A percentile compares a stretch with the other conserved stretches of the same genome.
phyloP scores from a whole-genome alignment of 2,888 invertebrate species.

The Torymus aiolomorphi region DNA sequence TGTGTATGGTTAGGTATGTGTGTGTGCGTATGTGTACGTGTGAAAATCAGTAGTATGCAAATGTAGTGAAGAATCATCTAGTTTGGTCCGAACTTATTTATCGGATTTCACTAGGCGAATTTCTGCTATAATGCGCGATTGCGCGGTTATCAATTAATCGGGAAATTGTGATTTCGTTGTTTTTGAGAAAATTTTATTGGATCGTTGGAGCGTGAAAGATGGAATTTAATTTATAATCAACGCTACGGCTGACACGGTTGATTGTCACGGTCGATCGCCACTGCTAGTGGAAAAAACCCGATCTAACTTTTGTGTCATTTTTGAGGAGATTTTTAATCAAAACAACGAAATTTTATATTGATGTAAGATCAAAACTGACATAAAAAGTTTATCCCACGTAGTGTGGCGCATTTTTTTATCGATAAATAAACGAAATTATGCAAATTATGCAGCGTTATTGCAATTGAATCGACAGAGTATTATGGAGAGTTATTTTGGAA shows the following conservation, averaged over 20 bases:
- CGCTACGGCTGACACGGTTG: not conserved
- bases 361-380: slow-evolving; percentile 21
- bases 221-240: too few species aligned
- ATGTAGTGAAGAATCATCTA: not conserved
- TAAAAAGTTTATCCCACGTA: slow-evolving; percentile 5
- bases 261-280: not conserved
- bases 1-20: too few species aligned
- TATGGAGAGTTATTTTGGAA: not conserved
- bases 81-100: not conserved
- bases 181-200: slow-evolving; percentile 4
- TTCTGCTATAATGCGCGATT: not conserved
- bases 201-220: not conserved
- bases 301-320: slow-evolving; percentile 41
- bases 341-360: slow-evolving; percentile 39
- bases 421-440: slow-evolving; percentile 4
- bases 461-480: slow-evolving; percentile 13
- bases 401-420: slow-evolving; percentile 16
- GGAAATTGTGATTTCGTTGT: slow-evolving; percentile 10
- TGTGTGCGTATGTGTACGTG: too few species aligned
- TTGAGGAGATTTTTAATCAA: slow-evolving; percentile 42
- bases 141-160: not conserved
- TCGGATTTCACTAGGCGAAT: not conserved
- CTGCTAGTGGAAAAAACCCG: not conserved
- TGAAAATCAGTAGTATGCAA: too few species aligned
- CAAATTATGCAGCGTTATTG: not conserved